These are phyloP conservation scores for Odontomachus brunneus DNA, from an alignment of 1,140 invertebrate species.

Conservation along the genomic window DNA sequence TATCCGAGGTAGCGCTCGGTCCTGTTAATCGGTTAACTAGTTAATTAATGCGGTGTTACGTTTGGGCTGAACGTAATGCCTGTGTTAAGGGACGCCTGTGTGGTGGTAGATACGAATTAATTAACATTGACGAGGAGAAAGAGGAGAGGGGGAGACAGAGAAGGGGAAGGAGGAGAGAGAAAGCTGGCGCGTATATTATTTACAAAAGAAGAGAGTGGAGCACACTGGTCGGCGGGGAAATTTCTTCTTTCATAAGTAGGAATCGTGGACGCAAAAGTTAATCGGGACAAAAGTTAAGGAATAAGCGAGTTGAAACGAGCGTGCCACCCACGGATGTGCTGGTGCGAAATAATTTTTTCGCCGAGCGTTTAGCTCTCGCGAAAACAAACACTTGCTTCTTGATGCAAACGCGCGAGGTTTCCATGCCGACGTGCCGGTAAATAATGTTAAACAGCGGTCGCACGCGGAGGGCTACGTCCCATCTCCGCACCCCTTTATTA, in stretches of 20 bases:
- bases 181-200: no score
- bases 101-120: not conserved
- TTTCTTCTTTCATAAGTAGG: no score
- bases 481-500: conserved; percentile 59
- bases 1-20: not conserved
- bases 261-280: no score
- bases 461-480: conserved; percentile 6
- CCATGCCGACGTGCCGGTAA: conserved; percentile 66
- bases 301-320: no score
- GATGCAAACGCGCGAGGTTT: conserved; percentile 42
- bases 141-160: not conserved
- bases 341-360: conserved; percentile 37
- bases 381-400: conserved; percentile 47
- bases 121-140: conserved; percentile 4
- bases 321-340: not conserved
- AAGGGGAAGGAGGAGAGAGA: no score
- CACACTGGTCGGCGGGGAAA: no score
- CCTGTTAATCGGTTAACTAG: not conserved
- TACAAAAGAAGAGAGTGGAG: no score
- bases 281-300: no score
- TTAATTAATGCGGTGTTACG: conserved; percentile 1
- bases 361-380: conserved; percentile 7
- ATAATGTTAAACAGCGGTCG: conserved; percentile 67
- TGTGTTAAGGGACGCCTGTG: not conserved
- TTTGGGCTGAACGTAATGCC: not conserved